Conservation (phyloP, 2,797 vertebrate species). For the Semaprochilodus insignis region DNA sequence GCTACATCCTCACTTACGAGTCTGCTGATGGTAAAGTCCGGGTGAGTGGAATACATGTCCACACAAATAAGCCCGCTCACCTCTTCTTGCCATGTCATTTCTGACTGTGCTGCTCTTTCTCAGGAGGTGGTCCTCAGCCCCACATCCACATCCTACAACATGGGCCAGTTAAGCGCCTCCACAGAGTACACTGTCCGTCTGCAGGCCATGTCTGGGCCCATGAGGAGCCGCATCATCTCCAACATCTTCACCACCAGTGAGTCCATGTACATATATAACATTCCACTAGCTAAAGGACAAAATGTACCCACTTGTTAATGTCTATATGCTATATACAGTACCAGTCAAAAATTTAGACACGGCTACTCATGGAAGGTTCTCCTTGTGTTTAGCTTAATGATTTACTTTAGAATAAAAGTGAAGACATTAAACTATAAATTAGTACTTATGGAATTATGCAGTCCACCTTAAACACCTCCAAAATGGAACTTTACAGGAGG, state of each 20-base stretch:
- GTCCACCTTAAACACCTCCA: too few species aligned
- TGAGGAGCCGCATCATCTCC: slow-evolving; percentile 86
- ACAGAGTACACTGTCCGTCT: slow-evolving; percentile 87
- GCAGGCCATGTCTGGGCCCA: slow-evolving; percentile 85
- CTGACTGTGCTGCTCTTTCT: background rate
- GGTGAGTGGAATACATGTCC: slow-evolving; percentile 71
- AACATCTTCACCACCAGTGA: slow-evolving; percentile 91
- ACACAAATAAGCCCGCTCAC: background rate
- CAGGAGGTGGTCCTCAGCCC: slow-evolving; percentile 91
- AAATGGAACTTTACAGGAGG: too few species aligned
- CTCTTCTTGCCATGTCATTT: background rate
- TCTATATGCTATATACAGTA: too few species aligned
- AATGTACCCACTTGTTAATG: background rate
- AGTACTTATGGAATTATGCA: too few species aligned
- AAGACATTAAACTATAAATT: too few species aligned
- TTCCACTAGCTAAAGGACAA: background rate
- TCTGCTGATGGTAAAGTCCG: slow-evolving; percentile 85
- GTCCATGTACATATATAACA: slow-evolving; percentile 47
- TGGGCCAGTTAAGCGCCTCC: slow-evolving; percentile 87
- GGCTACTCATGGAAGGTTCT: too few species aligned
- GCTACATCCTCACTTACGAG: slow-evolving; percentile 91
- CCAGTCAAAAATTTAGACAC: too few species aligned
- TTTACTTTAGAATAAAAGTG: too few species aligned
- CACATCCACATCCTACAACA: slow-evolving; percentile 87
- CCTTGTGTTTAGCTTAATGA: too few species aligned